Evolutionary conservation across 2,797 vertebrate species (phyloP).

Genomic region (Pangasius mekongensis): DNA sequence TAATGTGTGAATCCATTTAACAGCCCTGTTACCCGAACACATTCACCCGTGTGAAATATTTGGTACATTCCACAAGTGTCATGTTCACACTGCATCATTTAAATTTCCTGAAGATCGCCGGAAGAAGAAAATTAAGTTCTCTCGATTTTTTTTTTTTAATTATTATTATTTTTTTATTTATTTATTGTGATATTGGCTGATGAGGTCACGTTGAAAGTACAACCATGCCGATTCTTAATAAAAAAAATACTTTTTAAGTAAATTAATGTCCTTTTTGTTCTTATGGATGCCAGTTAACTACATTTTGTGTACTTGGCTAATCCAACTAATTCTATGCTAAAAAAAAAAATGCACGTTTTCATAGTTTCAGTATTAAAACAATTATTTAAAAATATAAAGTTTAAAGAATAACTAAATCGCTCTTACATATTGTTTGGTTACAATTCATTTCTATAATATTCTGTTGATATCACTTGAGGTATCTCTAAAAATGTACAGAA

Average conservation of each 20-base stretch:
- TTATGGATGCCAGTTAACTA: neutral
- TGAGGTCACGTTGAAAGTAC: neutral
- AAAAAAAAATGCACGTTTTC: neutral
- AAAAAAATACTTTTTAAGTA: neutral
- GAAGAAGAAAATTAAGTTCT: neutral
- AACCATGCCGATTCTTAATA: neutral
- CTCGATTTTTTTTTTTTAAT: no score
- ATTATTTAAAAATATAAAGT: neutral
- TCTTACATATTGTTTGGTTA: neutral
- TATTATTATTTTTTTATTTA: no score
- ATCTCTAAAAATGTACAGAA: neutral
- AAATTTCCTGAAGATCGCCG: neutral
- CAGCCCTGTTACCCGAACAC: no score
- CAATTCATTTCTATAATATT: neutral
- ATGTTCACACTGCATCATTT: neutral
- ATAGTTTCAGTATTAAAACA: no score
- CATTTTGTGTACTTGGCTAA: neutral
- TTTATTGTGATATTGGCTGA: neutral
- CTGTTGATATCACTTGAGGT: neutral
- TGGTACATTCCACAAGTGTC: neutral
- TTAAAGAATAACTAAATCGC: neutral
- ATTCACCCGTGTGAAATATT: neutral
- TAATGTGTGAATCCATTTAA: no score
- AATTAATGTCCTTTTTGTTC: neutral
- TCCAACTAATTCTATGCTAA: neutral